Conservation (phyloP, 1,140 invertebrate genomes). For the Drosophila erecta region DNA sequence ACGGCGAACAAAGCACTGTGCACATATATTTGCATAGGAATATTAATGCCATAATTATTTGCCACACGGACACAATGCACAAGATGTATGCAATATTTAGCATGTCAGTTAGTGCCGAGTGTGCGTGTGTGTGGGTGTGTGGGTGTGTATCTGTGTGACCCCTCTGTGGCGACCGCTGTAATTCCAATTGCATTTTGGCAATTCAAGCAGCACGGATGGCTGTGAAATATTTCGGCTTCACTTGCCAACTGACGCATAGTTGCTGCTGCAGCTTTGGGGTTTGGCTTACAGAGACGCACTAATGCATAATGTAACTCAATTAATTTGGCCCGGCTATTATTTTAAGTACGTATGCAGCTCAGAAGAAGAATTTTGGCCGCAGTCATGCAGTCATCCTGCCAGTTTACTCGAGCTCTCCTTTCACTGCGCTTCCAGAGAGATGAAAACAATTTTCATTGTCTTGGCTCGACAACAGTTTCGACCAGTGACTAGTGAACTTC, state of each 20-base stretch:
- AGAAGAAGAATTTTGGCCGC: slow-evolving; percentile 26
- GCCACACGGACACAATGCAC: slow-evolving; percentile 70
- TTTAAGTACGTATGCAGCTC: slow-evolving; percentile 22
- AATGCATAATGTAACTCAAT: slow-evolving; percentile 70
- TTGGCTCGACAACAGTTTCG: slow-evolving; percentile 1
- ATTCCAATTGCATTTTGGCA: slow-evolving; percentile 58
- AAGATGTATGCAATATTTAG: slow-evolving; percentile 71
- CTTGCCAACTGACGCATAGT: slow-evolving; percentile 53
- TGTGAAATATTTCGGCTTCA: slow-evolving; percentile 75
- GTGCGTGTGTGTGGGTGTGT: not conserved
- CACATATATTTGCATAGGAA: slow-evolving; percentile 76
- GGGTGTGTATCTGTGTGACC: slow-evolving; percentile 15
- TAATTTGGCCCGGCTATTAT: slow-evolving; percentile 71
- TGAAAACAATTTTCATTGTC: slow-evolving; percentile 2
- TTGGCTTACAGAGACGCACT: slow-evolving; percentile 38
- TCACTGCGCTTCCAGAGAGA: slow-evolving; percentile 1
- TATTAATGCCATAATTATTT: slow-evolving; percentile 82
- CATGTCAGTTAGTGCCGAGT: slow-evolving; percentile 47
- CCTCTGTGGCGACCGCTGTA: slow-evolving; percentile 35
- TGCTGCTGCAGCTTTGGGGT: slow-evolving; percentile 41
- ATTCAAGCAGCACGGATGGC: slow-evolving; percentile 37
- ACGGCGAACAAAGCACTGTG: slow-evolving; percentile 57
- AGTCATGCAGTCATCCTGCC: slow-evolving; percentile 26
- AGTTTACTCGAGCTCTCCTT: slow-evolving; percentile 10
- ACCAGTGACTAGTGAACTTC: slow-evolving; percentile 12